A percentile compares a stretch with the other conserved stretches of the same genome.
These are phyloP conservation scores for Cacatua alba DNA, from an alignment of 2,113 vertebrate species.

Conservation along the genomic window DNA sequence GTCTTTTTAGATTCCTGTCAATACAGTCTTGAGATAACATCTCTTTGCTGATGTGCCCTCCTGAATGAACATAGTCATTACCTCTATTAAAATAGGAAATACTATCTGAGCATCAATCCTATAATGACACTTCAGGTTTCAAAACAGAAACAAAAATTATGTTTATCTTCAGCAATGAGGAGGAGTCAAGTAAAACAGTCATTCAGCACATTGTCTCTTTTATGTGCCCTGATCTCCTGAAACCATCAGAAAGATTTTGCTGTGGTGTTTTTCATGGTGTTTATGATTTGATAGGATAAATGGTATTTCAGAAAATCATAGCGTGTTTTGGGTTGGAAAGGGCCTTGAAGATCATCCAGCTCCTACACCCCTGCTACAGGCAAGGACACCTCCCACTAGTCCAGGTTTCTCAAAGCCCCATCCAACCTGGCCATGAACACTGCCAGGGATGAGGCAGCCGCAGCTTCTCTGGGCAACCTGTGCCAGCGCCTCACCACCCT, in stretches of 20 bases:
- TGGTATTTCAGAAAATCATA: background rate
- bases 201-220: background rate
- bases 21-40: background rate
- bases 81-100: slow-evolving; percentile 38
- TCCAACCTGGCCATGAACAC: background rate
- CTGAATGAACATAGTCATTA: slow-evolving; percentile 44
- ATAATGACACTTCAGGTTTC: slow-evolving; percentile 1
- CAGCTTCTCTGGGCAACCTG: background rate
- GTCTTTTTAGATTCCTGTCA: background rate
- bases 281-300: background rate
- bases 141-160: background rate
- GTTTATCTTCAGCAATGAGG: background rate
- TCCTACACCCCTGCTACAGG: background rate
- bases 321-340: background rate
- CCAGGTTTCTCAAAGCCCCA: background rate
- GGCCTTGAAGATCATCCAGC: background rate
- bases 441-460: background rate
- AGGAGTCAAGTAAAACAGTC: background rate
- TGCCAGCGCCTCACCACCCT: background rate
- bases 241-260: background rate
- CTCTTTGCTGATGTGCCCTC: slow-evolving; percentile 9
- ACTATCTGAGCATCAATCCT: background rate
- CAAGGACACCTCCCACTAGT: background rate
- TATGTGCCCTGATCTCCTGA: slow-evolving; percentile 5
- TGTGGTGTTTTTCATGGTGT: background rate